Evolutionary conservation across 2,797 vertebrate genomes (phyloP).

Genomic region (Poeciliopsis gracilis): DNA sequence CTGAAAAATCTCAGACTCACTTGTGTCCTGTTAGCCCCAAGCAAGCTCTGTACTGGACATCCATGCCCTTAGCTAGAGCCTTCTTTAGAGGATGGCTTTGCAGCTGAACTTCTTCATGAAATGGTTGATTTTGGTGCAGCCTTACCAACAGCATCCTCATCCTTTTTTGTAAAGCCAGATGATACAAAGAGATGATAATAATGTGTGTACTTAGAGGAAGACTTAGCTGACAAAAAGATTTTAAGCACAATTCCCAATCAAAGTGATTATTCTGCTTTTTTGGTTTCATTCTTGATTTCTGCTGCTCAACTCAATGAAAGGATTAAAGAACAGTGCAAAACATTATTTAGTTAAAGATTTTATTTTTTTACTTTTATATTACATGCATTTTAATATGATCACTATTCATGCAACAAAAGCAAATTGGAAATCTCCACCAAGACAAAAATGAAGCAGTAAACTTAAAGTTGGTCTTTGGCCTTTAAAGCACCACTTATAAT

Average conservation of each 20-base stretch:
- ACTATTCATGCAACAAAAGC: neutral
- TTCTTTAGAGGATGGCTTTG: neutral
- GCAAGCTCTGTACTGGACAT: neutral
- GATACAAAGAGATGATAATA: neutral
- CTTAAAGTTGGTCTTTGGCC: neutral
- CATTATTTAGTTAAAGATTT: neutral
- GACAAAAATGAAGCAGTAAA: neutral
- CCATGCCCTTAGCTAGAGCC: neutral
- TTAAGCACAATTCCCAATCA: neutral
- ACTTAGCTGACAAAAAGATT: neutral
- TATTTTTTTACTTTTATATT: neutral
- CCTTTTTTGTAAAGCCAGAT: neutral
- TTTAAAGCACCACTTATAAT: neutral
- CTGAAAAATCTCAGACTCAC: neutral
- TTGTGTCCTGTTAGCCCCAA: neutral
- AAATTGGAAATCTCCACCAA: neutral
- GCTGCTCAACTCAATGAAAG: neutral
- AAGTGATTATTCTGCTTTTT: neutral
- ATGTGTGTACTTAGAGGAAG: neutral
- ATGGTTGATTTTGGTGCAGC: neutral
- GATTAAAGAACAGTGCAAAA: neutral
- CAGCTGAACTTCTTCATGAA: neutral
- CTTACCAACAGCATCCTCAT: neutral
- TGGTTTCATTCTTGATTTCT: neutral
- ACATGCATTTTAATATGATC: neutral